Base-by-base conservation (phyloP, 2,113 vertebrate genomes). In the Xenopus borealis region DNA sequence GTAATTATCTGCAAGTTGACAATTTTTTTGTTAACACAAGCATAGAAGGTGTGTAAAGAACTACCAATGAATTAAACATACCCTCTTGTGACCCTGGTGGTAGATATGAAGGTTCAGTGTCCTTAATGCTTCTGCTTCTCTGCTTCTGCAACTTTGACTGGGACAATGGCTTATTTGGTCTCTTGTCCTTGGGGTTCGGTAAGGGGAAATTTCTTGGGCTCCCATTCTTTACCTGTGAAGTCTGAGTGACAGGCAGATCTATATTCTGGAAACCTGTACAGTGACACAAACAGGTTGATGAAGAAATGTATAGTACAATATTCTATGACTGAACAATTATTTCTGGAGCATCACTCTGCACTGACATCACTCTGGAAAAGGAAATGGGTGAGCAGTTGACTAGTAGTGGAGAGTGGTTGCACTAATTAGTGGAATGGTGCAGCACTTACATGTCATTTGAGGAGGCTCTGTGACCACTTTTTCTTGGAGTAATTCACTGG, bases 241-340 rank as follows among this genome's bases (percentile, higher is more conserved):
- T 59, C 13, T 7, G 44, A n/a, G 45, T 83, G 75, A 80, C 68
- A 40, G 62, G 40, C 69, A 59, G 3, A 55, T 40, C 12, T 19
- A 66, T 8, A 19, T 78, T 80, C 67, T 64, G 63, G 59, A 69
- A 64, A 63, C 67, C 79, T 19, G 78, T 40, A 11, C 30, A 17
- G 12, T 18, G 3, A 75, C 16, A 45, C 14, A 50, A 50, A 13
- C 47, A 50, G 14, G 4, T 50, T 50, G 4, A 8, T 17, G 16
- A 19, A 50, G 14, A 40, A 50, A 50, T 10, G 47, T 50, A 12
- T 50, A 10, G 47, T 50, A 50, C 11, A 50, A 50, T 12, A 50
- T 50, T 40, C 33, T 40, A 40, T 40, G 6, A 40, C 33, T 40
- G 5, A 40, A 9, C 33, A 40, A 40, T 40, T 6, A 6, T 40